phyloP scores from a whole-genome alignment of 1,140 invertebrate genomes.

The Akabosia matsudoensis region DNA sequence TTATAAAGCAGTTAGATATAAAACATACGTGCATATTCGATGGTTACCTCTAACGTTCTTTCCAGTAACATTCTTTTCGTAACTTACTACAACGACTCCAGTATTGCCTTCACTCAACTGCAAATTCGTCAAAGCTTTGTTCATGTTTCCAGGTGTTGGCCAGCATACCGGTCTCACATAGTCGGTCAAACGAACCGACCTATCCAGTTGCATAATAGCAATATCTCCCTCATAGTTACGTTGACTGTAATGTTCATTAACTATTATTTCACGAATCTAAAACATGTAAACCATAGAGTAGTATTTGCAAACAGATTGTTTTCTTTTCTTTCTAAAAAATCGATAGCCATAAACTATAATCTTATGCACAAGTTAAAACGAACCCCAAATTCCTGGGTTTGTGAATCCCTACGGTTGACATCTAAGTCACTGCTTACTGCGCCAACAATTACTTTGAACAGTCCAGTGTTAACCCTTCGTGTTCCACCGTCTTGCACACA shows the following conservation, averaged over 20 bases:
- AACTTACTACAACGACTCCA: constrained; percentile 28
- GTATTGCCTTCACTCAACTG: constrained; percentile 29
- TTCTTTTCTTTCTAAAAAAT: too few relatives aligned
- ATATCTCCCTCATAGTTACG: background rate
- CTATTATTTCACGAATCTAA: background rate
- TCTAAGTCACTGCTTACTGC: background rate
- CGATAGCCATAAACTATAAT: too few relatives aligned
- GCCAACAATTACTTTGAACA: constrained; percentile 16
- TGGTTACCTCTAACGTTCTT: too few relatives aligned
- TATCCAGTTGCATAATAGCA: constrained; percentile 23
- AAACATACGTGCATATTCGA: too few relatives aligned
- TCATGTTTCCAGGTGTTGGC: background rate
- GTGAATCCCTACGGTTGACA: background rate
- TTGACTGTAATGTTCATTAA: constrained; percentile 9
- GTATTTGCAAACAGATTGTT: too few relatives aligned
- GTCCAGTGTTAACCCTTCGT: background rate
- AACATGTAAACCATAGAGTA: background rate
- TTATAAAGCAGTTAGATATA: constrained; percentile 8
- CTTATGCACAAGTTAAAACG: too few relatives aligned
- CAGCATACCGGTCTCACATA: constrained; percentile 5
- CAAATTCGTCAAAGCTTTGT: background rate
- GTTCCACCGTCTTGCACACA: constrained; percentile 6
- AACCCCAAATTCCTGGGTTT: constrained; percentile 31
- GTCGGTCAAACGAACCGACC: background rate
- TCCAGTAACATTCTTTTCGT: too few relatives aligned